Evolutionary conservation across 2,888 invertebrate species (phyloP).

Genomic region (Tridacna gigas): DNA sequence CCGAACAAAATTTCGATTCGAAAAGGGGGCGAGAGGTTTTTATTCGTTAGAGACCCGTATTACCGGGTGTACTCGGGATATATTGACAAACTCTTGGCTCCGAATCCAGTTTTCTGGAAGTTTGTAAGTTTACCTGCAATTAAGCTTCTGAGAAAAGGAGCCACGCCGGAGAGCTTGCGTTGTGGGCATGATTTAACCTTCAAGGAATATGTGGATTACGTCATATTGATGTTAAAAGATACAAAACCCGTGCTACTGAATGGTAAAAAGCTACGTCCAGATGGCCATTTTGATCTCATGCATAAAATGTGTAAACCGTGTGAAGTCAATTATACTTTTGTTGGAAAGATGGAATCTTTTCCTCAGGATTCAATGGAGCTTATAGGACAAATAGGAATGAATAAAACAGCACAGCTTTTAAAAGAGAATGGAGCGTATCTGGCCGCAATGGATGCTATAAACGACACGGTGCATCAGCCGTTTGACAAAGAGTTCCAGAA

Average conservation of each 20-base stretch:
- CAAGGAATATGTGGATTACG: constrained; percentile 62
- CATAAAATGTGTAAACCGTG: constrained; percentile 42
- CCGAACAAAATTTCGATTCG: constrained; percentile 1
- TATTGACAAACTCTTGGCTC: constrained; percentile 65
- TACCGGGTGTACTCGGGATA: constrained; percentile 57
- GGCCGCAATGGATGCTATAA: constrained; percentile 26
- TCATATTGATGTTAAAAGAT: constrained; percentile 28
- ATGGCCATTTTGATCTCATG: constrained; percentile 31
- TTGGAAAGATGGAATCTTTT: constrained; percentile 51
- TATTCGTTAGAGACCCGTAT: constrained; percentile 49
- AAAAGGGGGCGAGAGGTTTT: neutral
- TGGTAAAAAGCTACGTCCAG: neutral
- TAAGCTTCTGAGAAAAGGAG: constrained; percentile 32
- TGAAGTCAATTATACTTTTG: constrained; percentile 39
- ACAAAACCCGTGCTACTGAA: neutral
- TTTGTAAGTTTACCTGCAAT: constrained; percentile 47
- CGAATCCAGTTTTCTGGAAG: constrained; percentile 64
- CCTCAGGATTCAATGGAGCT: constrained; percentile 31
- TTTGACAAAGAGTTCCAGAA: constrained; percentile 23
- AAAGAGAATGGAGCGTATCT: constrained; percentile 5
- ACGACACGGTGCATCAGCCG: constrained; percentile 31
- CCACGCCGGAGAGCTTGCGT: constrained; percentile 31
- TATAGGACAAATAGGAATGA: neutral
- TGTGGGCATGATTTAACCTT: constrained; percentile 70
- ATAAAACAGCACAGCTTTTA: constrained; percentile 23